A percentile compares a stretch with the other conserved stretches of the same genome.
phyloP scores from a whole-genome alignment of 2,888 invertebrate genomes.

The Heliconius aoede region DNA sequence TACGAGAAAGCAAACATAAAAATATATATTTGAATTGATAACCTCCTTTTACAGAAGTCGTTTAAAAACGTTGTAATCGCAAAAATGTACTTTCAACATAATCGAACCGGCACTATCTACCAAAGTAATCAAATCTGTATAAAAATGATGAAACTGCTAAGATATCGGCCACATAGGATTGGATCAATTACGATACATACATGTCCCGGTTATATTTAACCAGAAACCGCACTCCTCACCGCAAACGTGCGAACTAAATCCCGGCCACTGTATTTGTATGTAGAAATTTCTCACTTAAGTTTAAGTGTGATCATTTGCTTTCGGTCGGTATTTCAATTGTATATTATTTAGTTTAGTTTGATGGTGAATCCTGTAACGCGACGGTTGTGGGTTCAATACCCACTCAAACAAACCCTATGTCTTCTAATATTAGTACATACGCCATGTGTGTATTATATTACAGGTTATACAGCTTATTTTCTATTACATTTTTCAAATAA shows the following conservation, averaged over 20 bases:
- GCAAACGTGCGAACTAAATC: constrained; percentile 13
- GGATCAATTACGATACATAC: constrained; percentile 13
- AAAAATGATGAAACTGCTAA: constrained; percentile 2
- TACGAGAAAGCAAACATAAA: too few relatives aligned
- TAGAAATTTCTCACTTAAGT: constrained; percentile 2
- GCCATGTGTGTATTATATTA: not conserved
- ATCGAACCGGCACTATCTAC: not conserved
- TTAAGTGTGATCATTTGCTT: not conserved
- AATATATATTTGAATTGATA: too few relatives aligned
- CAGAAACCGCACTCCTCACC: constrained; percentile 12
- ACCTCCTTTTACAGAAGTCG: too few relatives aligned
- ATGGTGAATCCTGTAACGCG: not conserved
- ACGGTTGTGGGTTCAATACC: too few relatives aligned
- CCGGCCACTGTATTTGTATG: constrained; percentile 10
- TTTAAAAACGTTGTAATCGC: too few relatives aligned
- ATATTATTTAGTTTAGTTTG: not conserved
- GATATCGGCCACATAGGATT: not conserved
- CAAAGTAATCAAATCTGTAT: not conserved
- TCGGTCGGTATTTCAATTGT: not conserved
- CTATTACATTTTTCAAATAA: not conserved
- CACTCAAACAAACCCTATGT: too few relatives aligned
- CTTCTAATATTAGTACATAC: too few relatives aligned
- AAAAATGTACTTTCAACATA: too few relatives aligned
- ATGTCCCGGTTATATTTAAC: constrained; percentile 18
- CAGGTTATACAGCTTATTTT: not conserved